Base-by-base conservation (phyloP, 2,113 vertebrate species). In the Ictalurus furcatus region DNA sequence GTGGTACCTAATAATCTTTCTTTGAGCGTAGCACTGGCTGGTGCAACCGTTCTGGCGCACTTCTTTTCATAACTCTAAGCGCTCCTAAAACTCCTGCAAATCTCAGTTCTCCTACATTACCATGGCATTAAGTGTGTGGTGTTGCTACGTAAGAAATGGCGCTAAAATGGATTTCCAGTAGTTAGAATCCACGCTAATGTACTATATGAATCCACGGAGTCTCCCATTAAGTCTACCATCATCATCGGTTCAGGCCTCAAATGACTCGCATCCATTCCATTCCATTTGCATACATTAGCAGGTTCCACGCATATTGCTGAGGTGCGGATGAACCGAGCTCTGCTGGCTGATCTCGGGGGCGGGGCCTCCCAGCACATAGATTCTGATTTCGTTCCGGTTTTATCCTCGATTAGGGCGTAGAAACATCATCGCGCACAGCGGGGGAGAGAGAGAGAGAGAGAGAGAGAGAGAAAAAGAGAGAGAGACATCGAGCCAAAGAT, bases 261-360 rank as follows among this genome's bases (percentile, higher is more conserved):
- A 91, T 91, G 85, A 87, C 76, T 59, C 78, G 88, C 90, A 89
- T 90, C 88, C 92, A 78, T 89, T 91, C 87, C 88, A 83, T 89
- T 80, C 88, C 81, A 92, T 93, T 91, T 92, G 89, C 93, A 93
- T 92, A 91, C 90, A 93, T 94, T 94, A 93, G 90, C 90, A 84
- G 76, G 89, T 82, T 25, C 87, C 69, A 85, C 78, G 89, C 92
- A 92, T 93, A 93, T 92, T 93, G 90, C 92, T 82, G 25, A 86
- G 89, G 91, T 92, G 93, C 85, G 89, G 91, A 94, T 92, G 88
- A 93, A 91, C 76, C 28, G 86, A 92, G 90, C 63, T n/a, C 79
- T 78, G 52, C 80, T 82, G 83, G 87, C 86, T 90, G 88, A 80
- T 91, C 93, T 90, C 85, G 79, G 88, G 91, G 90, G 82, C 86